These are phyloP conservation scores for Carduelis carduelis DNA, from an alignment of 2,797 vertebrate species.

Conservation along the genomic window DNA sequence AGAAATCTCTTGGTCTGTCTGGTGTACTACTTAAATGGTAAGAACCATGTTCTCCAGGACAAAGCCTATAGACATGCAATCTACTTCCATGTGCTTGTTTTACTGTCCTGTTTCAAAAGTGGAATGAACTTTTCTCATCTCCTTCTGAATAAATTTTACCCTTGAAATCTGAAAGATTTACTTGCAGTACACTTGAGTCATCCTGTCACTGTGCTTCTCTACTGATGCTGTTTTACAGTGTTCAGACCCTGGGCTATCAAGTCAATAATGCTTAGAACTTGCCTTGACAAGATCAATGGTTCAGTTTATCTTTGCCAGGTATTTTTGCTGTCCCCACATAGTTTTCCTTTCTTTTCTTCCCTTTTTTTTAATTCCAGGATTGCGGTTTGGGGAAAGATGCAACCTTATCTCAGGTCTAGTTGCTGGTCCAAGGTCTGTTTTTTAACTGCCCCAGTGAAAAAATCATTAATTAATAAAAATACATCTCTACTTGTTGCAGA, in stretches of 20 bases:
- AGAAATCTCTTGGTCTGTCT: background rate
- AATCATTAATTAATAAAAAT: background rate
- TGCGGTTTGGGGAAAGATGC: background rate
- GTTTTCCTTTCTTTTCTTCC: background rate
- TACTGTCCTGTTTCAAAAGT: background rate
- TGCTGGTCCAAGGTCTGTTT: background rate
- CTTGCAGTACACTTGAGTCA: background rate
- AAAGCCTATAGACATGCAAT: background rate
- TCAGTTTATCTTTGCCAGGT: background rate
- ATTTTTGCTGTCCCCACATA: background rate
- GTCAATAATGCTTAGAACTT: constrained; percentile 31
- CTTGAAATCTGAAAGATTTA: background rate
- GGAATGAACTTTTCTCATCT: background rate
- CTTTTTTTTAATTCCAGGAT: background rate
- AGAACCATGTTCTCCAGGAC: background rate
- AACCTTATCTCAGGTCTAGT: background rate
- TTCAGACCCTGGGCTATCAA: background rate
- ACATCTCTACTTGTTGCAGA: background rate
- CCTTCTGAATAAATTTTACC: background rate
- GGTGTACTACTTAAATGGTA: background rate
- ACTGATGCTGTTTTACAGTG: background rate
- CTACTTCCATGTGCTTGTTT: background rate
- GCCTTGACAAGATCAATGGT: background rate
- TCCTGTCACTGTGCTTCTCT: background rate
- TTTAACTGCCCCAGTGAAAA: background rate